Base-by-base conservation (phyloP, 2,797 vertebrate species). In the Parauchenoglanis ngamensis region DNA sequence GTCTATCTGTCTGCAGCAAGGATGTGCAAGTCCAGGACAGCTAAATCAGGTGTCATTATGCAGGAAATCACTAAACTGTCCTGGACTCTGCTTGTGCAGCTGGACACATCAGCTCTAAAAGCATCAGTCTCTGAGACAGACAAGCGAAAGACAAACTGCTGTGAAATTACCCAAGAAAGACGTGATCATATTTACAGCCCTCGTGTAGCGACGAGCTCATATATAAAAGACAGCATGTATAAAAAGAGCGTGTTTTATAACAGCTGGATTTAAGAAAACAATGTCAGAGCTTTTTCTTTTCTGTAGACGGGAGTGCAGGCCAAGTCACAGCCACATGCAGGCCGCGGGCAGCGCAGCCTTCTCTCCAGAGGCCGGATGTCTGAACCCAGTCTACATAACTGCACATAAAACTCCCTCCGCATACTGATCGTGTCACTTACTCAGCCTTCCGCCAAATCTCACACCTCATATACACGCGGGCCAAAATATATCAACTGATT, bases 171-270 rank as follows among this genome's bases (percentile, higher is more conserved):
- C 85, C 73, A 79, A 87, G 83, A 88, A 89, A 88, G 86, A 85
- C 84, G 89, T 86, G 80, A 88, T 88, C 80, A 80, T 87, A 89
- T 89, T 88, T 84, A 90, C 56, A 65, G 84, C 78, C 85, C 76
- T 73, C 70, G 28, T 84, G 81, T 85, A 86, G 70, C 87, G 31
- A 87, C 65, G 80, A 78, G 63, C 67, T 73, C 85, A 72, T 86
- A 84, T 88, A 87, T 76, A 77, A 84, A 68, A 76, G n/a, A 85
- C 61, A 65, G 44, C 5, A 4, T 28, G 84, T 12, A 17, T 78
- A 89, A 89, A 83, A 86, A n/a, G 23, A 85, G 59, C 77, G 68
- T 88, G 89, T 82, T 90, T 90, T 84, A 89, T 85, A 87, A 91
- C 89, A 84, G 88, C 81, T 87, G 89, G 86, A 86, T 84, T 88